These are phyloP conservation scores for Callionymus lyra DNA, from an alignment of 2,113 vertebrate genomes.

Conservation along the genomic window DNA sequence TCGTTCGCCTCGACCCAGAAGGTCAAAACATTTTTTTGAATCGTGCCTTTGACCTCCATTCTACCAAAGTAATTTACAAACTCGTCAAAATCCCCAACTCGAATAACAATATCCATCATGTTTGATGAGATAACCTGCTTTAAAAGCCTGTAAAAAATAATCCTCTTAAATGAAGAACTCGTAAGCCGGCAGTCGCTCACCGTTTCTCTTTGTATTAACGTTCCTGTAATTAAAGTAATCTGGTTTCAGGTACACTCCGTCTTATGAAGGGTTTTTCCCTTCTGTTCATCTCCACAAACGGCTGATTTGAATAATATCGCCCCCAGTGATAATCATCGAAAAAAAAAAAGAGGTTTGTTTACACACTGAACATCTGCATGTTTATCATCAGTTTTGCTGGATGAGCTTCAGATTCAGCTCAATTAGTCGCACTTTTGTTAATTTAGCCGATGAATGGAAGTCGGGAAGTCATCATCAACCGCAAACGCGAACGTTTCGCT, in stretches of 20 bases:
- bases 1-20: too few species aligned
- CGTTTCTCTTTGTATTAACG: background rate
- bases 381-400: slow-evolving; percentile 16
- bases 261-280: too few species aligned
- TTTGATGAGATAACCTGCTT: background rate
- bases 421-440: slow-evolving; percentile 11
- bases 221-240: background rate
- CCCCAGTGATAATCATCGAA: too few species aligned
- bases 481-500: slow-evolving; percentile 10
- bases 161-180: background rate
- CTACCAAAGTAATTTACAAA: too few species aligned
- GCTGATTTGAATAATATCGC: background rate
- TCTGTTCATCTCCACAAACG: background rate
- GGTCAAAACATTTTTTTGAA: too few species aligned
- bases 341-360: slow-evolving; percentile 1
- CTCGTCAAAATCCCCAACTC: too few species aligned
- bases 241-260: too few species aligned
- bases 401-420: slow-evolving; percentile 2
- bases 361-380: slow-evolving; percentile 17
- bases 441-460: slow-evolving; percentile 14
- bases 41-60: too few species aligned
- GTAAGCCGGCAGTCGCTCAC: background rate
- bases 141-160: background rate
- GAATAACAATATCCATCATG: too few species aligned
- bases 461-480: slow-evolving; percentile 8